These are phyloP conservation scores for Drosophila albomicans DNA, from an alignment of 1,140 invertebrate species.

Conservation along the genomic window DNA sequence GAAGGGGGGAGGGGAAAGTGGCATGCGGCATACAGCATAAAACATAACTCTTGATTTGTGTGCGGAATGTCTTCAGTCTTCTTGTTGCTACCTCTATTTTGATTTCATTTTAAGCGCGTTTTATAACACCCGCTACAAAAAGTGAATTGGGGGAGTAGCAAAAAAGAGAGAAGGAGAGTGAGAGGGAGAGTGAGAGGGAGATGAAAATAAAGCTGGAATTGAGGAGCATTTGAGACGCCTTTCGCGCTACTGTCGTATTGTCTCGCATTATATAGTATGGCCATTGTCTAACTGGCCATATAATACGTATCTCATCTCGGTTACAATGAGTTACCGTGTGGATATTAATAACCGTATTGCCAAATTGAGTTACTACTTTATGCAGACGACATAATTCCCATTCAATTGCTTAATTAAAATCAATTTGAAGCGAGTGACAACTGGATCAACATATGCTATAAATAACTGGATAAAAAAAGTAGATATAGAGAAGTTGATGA, in stretches of 20 bases:
- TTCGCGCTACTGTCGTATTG: slow-evolving; percentile 33
- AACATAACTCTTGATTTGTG: slow-evolving; percentile 57
- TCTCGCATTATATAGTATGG: background rate
- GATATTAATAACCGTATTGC: slow-evolving; percentile 56
- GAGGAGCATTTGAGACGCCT: slow-evolving; percentile 8
- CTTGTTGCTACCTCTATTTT: slow-evolving; percentile 11
- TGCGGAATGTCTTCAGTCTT: slow-evolving; percentile 23
- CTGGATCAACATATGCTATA: slow-evolving; percentile 22
- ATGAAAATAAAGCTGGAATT: background rate
- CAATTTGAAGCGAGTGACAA: slow-evolving; percentile 40
- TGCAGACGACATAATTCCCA: slow-evolving; percentile 9
- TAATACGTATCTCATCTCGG: slow-evolving; percentile 16
- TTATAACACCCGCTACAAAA: slow-evolving; percentile 51
- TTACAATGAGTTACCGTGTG: background rate
- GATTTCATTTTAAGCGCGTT: slow-evolving; percentile 25
- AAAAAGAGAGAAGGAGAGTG: background rate
- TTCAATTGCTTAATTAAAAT: slow-evolving; percentile 68
- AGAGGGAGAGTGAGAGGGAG: background rate
- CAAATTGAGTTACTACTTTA: slow-evolving; percentile 36
- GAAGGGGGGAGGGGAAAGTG: background rate
- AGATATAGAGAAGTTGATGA: background rate
- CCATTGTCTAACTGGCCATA: slow-evolving; percentile 49
- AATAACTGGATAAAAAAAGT: slow-evolving; percentile 22
- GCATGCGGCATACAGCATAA: slow-evolving; percentile 23
- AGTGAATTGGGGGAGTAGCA: background rate